These are phyloP conservation scores for Trematomus bernacchii DNA, from an alignment of 2,797 vertebrate species.

Conservation along the genomic window DNA sequence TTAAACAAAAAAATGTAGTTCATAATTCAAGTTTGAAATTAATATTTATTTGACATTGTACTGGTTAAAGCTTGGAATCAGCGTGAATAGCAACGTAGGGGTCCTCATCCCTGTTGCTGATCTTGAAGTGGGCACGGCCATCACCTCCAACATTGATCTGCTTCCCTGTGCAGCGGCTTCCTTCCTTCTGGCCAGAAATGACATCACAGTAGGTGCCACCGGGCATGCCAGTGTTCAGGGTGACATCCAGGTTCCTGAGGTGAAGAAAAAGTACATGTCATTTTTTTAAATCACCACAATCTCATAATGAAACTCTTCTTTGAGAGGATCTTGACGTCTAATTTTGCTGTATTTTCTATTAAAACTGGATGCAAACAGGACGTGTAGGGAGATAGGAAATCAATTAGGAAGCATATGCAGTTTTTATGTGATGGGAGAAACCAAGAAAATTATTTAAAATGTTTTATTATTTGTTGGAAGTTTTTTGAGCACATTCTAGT, in stretches of 20 bases:
- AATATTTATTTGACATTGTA: background rate
- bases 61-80: conserved; percentile 82
- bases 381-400: background rate
- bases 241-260: conserved; percentile 84
- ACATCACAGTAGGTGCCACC: conserved; percentile 93
- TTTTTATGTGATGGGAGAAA: background rate
- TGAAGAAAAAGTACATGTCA: background rate
- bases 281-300: background rate
- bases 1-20: background rate
- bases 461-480: background rate
- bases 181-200: conserved; percentile 92
- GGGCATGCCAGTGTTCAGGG: conserved; percentile 90
- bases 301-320: background rate
- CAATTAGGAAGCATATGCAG: background rate
- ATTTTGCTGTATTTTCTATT: background rate
- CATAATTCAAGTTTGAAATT: background rate
- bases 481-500: background rate
- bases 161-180: conserved; percentile 86
- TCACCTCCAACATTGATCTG: conserved; percentile 83
- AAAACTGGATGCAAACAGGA: background rate
- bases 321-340: background rate
- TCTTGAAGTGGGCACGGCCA: conserved; percentile 87
- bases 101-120: conserved; percentile 89
- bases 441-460: background rate
- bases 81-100: conserved; percentile 90